Evolutionary conservation across 1,140 invertebrate species (phyloP).

Genomic region (Sipha flava): DNA sequence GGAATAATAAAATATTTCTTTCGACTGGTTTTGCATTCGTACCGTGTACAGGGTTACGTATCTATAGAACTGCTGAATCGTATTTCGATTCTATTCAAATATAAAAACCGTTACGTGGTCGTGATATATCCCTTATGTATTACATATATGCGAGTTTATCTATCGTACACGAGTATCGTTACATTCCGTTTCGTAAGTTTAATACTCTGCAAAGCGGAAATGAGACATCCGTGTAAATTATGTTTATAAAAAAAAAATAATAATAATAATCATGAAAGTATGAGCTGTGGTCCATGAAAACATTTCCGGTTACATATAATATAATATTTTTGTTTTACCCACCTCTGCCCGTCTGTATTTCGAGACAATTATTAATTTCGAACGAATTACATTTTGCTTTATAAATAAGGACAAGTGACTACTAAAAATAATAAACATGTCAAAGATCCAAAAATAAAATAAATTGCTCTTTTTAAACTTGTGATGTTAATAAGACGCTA

Average conservation of each 20-base stretch:
- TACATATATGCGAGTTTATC: not conserved
- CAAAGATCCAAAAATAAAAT: too few relatives aligned
- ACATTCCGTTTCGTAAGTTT: not conserved
- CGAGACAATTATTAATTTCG: not conserved
- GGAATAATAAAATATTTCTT: not conserved
- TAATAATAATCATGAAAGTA: not conserved
- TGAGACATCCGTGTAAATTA: not conserved
- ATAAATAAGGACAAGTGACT: too few relatives aligned
- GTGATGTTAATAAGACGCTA: too few relatives aligned
- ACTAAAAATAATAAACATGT: too few relatives aligned
- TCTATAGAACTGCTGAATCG: too few relatives aligned
- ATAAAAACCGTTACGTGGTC: too few relatives aligned
- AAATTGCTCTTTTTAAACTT: too few relatives aligned
- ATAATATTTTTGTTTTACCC: not conserved
- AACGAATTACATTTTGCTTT: too few relatives aligned
- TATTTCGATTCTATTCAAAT: too few relatives aligned
- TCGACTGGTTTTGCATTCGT: not conserved
- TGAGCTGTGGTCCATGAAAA: conserved; percentile 12
- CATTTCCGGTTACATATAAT: not conserved
- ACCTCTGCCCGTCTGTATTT: too few relatives aligned
- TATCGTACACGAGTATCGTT: not conserved
- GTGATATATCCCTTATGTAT: too few relatives aligned
- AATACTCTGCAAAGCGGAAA: conserved; percentile 11
- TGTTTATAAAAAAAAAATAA: not conserved
- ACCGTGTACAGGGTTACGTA: too few relatives aligned